Evolutionary conservation across 2,888 invertebrate species (phyloP).

Genomic region (Argyresthia goedartella): DNA sequence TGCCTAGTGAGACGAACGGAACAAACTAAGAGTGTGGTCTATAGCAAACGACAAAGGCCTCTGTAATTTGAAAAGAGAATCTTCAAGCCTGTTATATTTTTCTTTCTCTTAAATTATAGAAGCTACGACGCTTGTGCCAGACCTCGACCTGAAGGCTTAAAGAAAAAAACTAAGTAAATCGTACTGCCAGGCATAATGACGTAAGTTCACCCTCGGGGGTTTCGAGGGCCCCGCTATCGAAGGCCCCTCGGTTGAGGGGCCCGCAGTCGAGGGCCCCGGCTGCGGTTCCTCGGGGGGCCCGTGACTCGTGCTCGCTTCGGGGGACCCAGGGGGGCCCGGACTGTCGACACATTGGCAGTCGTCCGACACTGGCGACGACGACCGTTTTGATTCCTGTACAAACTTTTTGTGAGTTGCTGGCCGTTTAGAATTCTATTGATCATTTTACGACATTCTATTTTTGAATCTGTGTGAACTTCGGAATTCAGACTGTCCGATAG

Average conservation of each 20-base stretch:
- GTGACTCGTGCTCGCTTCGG: constrained; percentile 16
- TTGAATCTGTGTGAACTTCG: too few relatives aligned
- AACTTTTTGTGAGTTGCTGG: background rate
- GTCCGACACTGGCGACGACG: constrained; percentile 28
- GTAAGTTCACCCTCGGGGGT: constrained; percentile 62
- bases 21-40: constrained; percentile 25
- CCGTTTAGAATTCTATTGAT: background rate
- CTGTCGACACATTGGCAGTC: constrained; percentile 15
- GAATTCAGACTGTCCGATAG: too few relatives aligned
- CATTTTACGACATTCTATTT: too few relatives aligned
- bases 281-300: constrained; percentile 13
- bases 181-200: constrained; percentile 68
- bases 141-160: constrained; percentile 31
- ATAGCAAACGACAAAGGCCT: too few relatives aligned
- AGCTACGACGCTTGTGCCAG: background rate
- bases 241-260: constrained; percentile 26
- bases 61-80: too few relatives aligned
- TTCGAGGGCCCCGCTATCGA: constrained; percentile 25
- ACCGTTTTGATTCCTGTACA: constrained; percentile 24
- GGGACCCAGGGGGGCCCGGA: constrained; percentile 26
- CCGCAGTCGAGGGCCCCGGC: constrained; percentile 17
- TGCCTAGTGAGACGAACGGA: constrained; percentile 36
- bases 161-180: constrained; percentile 58
- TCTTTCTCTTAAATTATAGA: too few relatives aligned
- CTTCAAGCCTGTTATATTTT: too few relatives aligned